Conservation (phyloP, 2,888 invertebrate species). For the Drosophila ezoana region DNA sequence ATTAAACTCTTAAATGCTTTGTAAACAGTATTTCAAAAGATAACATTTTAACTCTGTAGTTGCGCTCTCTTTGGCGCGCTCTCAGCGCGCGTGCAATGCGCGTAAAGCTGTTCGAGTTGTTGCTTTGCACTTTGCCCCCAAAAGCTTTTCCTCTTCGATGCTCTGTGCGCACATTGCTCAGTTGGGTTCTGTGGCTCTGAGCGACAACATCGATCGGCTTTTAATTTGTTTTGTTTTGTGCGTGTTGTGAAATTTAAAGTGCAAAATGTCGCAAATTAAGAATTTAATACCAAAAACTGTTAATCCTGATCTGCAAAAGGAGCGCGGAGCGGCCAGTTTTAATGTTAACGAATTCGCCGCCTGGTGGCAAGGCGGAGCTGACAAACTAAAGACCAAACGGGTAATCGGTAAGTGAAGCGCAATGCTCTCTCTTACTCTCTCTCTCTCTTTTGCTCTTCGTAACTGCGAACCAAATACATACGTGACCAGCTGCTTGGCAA, state of each 20-base stretch:
- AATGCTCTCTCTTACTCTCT: background rate
- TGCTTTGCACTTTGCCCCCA: constrained; percentile 57
- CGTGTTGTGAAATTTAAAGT: background rate
- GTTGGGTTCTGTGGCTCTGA: constrained; percentile 36
- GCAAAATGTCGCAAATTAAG: constrained; percentile 64
- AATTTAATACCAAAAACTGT: constrained; percentile 67
- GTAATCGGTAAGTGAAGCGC: constrained; percentile 61
- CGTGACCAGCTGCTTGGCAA: constrained; percentile 13
- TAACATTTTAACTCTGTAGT: background rate
- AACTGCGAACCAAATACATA: constrained; percentile 23
- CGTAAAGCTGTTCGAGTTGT: constrained; percentile 7
- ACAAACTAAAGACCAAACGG: constrained; percentile 85
- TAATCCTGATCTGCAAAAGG: constrained; percentile 78
- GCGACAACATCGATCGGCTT: constrained; percentile 30
- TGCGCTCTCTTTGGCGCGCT: constrained; percentile 5
- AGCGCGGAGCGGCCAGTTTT: constrained; percentile 86
- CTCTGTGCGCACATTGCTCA: constrained; percentile 23
- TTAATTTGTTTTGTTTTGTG: background rate
- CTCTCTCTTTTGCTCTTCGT: background rate
- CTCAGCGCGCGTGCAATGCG: background rate
- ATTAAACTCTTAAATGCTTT: constrained; percentile 15
- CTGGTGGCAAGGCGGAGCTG: constrained; percentile 90
- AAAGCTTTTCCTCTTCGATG: constrained; percentile 38
- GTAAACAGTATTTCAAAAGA: constrained; percentile 5
- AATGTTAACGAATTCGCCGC: constrained; percentile 90